Conservation (phyloP, 2,113 vertebrate genomes). For the Stigmatopora nigra region DNA sequence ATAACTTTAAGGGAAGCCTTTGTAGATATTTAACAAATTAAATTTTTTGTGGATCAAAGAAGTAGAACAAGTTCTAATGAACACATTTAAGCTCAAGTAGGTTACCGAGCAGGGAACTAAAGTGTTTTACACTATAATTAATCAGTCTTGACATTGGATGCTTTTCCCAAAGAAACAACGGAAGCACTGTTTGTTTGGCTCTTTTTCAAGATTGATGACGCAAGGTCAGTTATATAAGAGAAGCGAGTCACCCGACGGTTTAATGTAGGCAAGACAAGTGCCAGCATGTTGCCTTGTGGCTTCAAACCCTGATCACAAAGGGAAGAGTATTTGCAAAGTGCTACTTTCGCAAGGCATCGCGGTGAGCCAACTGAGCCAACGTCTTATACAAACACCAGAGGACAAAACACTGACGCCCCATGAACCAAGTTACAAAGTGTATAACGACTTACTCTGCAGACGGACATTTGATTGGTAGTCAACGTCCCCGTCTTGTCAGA, state of each 20-base stretch:
- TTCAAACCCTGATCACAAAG: conserved; percentile 21
- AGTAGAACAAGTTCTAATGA: not conserved
- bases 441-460: conserved; percentile 80
- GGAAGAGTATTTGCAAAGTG: conserved; percentile 17
- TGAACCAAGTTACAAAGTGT: conserved; percentile 17
- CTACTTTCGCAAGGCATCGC: not conserved
- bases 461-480: conserved; percentile 99
- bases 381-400: conserved; percentile 14
- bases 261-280: conserved; percentile 64
- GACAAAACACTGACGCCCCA: conserved; percentile 8
- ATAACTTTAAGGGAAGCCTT: not conserved
- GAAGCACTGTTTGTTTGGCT: conserved; percentile 35
- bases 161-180: conserved; percentile 25
- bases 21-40: not conserved
- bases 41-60: not conserved
- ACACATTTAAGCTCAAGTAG: conserved; percentile 6
- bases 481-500: conserved; percentile 98
- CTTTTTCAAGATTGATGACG: conserved; percentile 54
- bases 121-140: conserved; percentile 26
- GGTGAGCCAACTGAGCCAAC: not conserved
- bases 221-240: conserved; percentile 78
- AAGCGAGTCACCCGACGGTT: conserved; percentile 64
- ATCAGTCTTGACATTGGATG: conserved; percentile 17
- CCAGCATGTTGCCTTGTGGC: conserved; percentile 8
- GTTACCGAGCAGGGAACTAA: conserved; percentile 4